Evolutionary conservation across 1,140 invertebrate genomes (phyloP), one percentile per base, ranked within the genome.

Genomic region (Euura lappo): DNA sequence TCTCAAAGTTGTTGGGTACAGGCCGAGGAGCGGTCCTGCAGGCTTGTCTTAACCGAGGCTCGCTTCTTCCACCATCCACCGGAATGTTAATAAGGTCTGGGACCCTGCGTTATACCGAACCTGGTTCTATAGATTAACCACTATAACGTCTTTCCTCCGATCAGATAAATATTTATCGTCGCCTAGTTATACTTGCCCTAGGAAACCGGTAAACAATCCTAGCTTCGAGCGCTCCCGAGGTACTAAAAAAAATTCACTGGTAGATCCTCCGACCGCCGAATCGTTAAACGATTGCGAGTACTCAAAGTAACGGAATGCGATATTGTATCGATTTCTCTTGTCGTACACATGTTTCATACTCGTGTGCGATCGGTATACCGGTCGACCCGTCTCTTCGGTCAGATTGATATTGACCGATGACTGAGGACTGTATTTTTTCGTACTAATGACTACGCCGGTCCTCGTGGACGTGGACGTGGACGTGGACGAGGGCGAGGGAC

Each of bases 51-150:
- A 60, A n/a, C 51, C 0, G 51, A 60, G 51, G 13, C 51, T 60
- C 51, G 66, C 28, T 68, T 68, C 66, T 68, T 68, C 66, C 66
- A 68, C 28, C 66, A 68, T 68, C 66, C 66, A 10, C 8, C 66
- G 66, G 66, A 68, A 68, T 68, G 66, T 68, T 68, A 68, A 68
- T 68, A 68, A 68, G 66, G 66, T 28, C 66, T 44, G 7, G 66
- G 13, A 60, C 51, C 28, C 28, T 28, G 51, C 51, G 13, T 60
- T 60, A 28, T 28, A 60, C 51, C 28, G 51, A 60, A 60, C 51
- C 51, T 60, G 3, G 51, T n/a, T 60, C 51, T n/a, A n/a, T n/a
- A 60, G 51, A 60, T 60, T 11, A 60, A 60, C 51, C 51, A 11
- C 3, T n/a, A n/a, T n/a, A 60, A 8, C 51, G 51, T 60, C 51